These are phyloP conservation scores for Buceros bicornis DNA, from an alignment of 2,797 vertebrate species.

Conservation along the genomic window DNA sequence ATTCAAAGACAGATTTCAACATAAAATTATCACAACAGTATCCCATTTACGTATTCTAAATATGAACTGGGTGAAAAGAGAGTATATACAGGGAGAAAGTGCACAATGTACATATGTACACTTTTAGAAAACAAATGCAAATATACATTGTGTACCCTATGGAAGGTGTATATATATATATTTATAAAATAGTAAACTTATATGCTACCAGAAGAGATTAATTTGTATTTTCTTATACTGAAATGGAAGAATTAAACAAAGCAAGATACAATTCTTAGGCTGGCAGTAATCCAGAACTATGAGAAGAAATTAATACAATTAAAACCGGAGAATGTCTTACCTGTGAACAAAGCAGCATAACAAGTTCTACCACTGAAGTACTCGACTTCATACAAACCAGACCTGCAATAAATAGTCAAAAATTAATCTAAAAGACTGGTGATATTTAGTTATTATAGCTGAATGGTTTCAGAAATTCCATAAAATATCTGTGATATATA, in stretches of 20 bases:
- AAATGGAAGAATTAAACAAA: neutral
- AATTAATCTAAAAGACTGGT: neutral
- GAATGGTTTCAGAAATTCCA: neutral
- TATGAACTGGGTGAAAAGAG: neutral
- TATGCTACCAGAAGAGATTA: neutral
- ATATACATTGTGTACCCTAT: neutral
- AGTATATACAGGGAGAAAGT: neutral
- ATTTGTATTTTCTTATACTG: neutral
- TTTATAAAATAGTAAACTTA: neutral
- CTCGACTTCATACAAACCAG: conserved; percentile 99
- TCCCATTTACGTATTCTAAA: neutral
- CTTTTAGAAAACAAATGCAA: neutral
- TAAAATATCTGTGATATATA: neutral
- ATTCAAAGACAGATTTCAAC: neutral
- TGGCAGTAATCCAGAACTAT: neutral
- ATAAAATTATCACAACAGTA: neutral
- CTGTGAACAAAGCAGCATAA: conserved; percentile 99
- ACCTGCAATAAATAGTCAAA: conserved; percentile 80
- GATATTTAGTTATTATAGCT: neutral
- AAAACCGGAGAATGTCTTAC: conserved; percentile 77
- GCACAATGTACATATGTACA: neutral
- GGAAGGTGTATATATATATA: neutral
- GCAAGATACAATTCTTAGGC: neutral
- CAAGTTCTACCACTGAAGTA: conserved; percentile 97
- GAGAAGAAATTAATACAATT: neutral